Base-by-base conservation (phyloP, 2,113 vertebrate species). In the Okapia johnstoni region DNA sequence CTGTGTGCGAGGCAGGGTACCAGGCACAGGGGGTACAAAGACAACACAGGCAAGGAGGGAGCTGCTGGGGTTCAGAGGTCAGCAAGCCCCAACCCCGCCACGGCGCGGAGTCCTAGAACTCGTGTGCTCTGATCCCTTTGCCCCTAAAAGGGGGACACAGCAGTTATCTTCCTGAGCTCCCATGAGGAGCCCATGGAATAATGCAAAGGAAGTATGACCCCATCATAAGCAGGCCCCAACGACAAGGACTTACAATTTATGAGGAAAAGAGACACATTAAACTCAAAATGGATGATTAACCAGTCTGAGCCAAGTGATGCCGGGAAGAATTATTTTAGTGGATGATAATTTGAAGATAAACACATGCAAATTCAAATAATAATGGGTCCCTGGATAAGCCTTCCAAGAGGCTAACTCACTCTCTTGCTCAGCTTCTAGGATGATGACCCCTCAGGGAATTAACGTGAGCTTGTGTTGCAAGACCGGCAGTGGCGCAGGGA, bases 101-200 rank as follows among this genome's bases (percentile, higher is more conserved):
- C 15, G 26, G 23, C 54, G 16, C 0, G 0, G 6, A 55, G 48
- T 81, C 50, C 36, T 26, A 2, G 14, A 6, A 52, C 3, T 14
- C 63, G 14, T 4, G 25, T 33, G 81, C 80, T 57, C 21, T 4
- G 21, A 54, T 28, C 30, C n/a, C 36, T 66, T 16, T 30, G 26
- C 2, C 83, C 85, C 88, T 43, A 28, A 50, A 43, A 61, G 6
- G 50, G 55, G 91, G 6, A 79, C 55, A 58, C 1, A 1, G 84
- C 3, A 58, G 28, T 48, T 52, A 25, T n/a, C 40, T n/a, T 70
- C 36, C 63, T 46, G 92, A 63, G 50, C 26, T 58, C 77, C 52
- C 46, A 0, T 15, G 33, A 58, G n/a, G n/a, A 79, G 46, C 6
- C 92, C n/a, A 16, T 3, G 40, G 17, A 15, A 25, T 40, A 25